These are phyloP conservation scores for Lysiphlebus fabarum DNA, from an alignment of 1,140 invertebrate species.

Conservation along the genomic window DNA sequence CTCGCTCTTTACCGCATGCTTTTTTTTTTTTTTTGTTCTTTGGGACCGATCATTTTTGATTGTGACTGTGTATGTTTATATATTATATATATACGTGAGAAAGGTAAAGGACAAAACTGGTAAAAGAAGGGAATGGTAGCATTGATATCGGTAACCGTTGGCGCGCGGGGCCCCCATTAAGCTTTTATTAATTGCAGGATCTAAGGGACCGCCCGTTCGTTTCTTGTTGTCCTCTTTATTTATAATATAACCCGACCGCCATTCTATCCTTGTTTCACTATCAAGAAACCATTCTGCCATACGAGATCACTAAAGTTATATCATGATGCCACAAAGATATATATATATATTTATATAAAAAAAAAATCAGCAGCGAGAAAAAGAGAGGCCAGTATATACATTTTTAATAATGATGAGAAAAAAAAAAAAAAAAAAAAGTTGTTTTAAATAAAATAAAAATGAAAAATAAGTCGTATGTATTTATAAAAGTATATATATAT, in stretches of 20 bases:
- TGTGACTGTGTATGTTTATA: background rate
- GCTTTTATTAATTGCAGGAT: conserved; percentile 55
- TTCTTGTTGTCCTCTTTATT: conserved; percentile 37
- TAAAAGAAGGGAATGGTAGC: conserved; percentile 24
- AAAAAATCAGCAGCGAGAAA: background rate
- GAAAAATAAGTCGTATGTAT: background rate
- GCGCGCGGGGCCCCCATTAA: conserved; percentile 48
- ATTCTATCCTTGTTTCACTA: conserved; percentile 39
- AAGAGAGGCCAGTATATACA: background rate
- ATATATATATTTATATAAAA: background rate
- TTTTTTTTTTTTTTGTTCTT: conserved; percentile 33
- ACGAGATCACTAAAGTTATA: background rate
- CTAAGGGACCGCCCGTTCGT: conserved; percentile 47
- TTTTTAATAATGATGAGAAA: background rate
- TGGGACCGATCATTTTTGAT: conserved; percentile 18
- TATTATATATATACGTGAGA: conserved; percentile 5
- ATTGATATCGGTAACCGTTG: conserved; percentile 35
- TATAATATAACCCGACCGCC: conserved; percentile 43
- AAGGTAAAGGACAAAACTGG: conserved; percentile 14
- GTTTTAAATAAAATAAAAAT: background rate
- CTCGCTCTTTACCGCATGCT: conserved; percentile 15
- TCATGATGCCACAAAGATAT: no score
- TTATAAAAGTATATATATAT: background rate
- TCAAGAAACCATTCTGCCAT: conserved; percentile 34
- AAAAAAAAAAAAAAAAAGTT: conserved; percentile 3